Evolutionary conservation across 1,140 invertebrate genomes (phyloP).

Genomic region (Tetranychus urticae): DNA sequence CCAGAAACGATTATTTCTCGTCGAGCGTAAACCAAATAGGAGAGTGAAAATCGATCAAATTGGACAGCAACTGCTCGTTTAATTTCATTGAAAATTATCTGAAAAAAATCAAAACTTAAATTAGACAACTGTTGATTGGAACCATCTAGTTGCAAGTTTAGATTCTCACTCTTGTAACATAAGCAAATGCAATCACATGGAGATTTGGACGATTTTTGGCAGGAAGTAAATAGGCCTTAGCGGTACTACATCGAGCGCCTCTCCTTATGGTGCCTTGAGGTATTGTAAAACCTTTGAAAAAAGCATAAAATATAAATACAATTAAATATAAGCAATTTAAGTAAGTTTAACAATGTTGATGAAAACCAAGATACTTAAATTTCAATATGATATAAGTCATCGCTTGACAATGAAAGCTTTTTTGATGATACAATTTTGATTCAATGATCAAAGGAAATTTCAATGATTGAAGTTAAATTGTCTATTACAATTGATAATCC

Average conservation of each 20-base stretch:
- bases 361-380: no score
- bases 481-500: no score
- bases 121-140: not conserved
- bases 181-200: slow-evolving; percentile 56
- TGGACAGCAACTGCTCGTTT: slow-evolving; percentile 65
- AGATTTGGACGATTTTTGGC: slow-evolving; percentile 54
- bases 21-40: slow-evolving; percentile 40
- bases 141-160: not conserved
- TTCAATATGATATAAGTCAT: no score
- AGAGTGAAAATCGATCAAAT: slow-evolving; percentile 43
- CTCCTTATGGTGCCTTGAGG: slow-evolving; percentile 61
- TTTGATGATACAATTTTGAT: no score
- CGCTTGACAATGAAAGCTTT: no score
- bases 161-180: slow-evolving; percentile 35
- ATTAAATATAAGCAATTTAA: not conserved
- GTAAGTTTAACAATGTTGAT: not conserved
- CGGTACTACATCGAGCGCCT: slow-evolving; percentile 65
- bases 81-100: slow-evolving; percentile 49
- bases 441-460: no score
- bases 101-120: not conserved
- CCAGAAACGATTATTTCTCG: slow-evolving; percentile 68
- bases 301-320: not conserved
- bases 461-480: no score
- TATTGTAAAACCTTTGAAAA: slow-evolving; percentile 11
- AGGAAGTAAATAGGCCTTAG: slow-evolving; percentile 66